Conservation (phyloP, 2,888 invertebrate species). For the Hydrotaea cyrtoneurina region DNA sequence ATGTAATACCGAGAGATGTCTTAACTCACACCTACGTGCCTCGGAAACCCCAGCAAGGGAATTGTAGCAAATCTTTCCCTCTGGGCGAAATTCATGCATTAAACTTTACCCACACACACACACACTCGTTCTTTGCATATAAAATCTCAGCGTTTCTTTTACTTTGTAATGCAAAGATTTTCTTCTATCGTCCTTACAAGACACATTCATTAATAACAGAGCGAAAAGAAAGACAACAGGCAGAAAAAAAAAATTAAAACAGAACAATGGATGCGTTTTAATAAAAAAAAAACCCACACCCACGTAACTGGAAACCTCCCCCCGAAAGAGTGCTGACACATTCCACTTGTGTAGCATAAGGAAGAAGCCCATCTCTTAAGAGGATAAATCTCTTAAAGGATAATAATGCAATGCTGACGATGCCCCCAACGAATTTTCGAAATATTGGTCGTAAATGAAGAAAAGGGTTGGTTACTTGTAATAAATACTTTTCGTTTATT, state of each 20-base stretch:
- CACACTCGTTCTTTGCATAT: neutral
- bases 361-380: neutral
- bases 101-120: neutral
- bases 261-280: conserved; percentile 9
- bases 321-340: neutral
- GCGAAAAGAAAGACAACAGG: neutral
- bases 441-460: neutral
- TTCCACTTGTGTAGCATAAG: neutral
- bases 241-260: neutral
- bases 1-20: neutral
- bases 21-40: neutral
- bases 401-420: neutral
- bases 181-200: neutral
- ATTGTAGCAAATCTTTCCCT: neutral
- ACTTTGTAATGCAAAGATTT: neutral
- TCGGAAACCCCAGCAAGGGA: neutral
- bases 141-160: neutral
- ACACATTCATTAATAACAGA: conserved; percentile 9
- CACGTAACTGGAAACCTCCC: neutral
- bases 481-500: conserved; percentile 11
- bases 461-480: conserved; percentile 25
- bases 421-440: neutral
- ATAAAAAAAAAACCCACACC: neutral
- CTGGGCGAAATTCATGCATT: neutral
- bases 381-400: conserved; percentile 18